phyloP scores from a whole-genome alignment of 1,140 invertebrate genomes.

The Pseudomyrmex pallidus region DNA sequence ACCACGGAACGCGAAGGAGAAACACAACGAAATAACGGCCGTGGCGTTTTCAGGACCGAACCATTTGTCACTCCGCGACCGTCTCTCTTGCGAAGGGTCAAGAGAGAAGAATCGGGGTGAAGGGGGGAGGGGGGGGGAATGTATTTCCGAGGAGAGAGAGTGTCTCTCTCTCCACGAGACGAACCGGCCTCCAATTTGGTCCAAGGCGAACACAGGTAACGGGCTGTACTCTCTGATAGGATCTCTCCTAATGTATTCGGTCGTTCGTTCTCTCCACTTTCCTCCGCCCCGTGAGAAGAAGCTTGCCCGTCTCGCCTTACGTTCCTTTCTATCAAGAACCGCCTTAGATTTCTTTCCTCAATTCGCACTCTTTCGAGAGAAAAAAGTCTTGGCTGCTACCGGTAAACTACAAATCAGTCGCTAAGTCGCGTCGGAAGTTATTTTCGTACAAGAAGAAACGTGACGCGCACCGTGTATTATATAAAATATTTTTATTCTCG shows the following conservation, averaged over 20 bases:
- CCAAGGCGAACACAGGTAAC: constrained; percentile 75
- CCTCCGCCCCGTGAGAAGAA: constrained; percentile 15
- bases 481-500: not conserved
- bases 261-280: constrained; percentile 45
- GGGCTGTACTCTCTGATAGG: constrained; percentile 72
- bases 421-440: not conserved
- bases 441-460: not conserved
- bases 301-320: constrained; percentile 26
- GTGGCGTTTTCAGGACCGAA: constrained; percentile 60
- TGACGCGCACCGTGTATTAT: constrained; percentile 12
- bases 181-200: constrained; percentile 75
- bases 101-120: constrained; percentile 56
- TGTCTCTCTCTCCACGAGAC: constrained; percentile 54
- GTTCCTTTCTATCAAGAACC: constrained; percentile 34
- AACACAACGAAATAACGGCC: constrained; percentile 70
- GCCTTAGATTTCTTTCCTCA: constrained; percentile 18
- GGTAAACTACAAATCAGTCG: constrained; percentile 25
- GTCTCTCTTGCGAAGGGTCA: constrained; percentile 71
- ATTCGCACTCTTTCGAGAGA: not conserved
- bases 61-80: constrained; percentile 76
- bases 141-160: constrained; percentile 66
- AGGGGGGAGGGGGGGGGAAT: constrained; percentile 60
- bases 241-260: constrained; percentile 77
- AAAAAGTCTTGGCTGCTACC: not conserved
- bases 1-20: constrained; percentile 21